Base-by-base conservation (phyloP, 92 coral and sea anemone species). In the Palythoa heliodiscus region DNA sequence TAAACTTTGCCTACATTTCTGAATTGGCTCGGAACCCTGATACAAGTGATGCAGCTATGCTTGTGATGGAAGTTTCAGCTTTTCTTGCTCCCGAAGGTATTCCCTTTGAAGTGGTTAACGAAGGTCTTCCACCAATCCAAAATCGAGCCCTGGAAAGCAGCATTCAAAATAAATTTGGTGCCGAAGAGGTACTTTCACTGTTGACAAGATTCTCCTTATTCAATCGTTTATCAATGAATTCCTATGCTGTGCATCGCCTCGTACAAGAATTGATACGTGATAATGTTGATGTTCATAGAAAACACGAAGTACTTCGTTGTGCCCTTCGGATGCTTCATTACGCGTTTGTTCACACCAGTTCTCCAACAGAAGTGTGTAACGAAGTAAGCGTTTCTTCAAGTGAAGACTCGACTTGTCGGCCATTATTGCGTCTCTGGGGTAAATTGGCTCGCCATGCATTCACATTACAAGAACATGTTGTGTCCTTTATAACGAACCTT, bases 201-300 rank as follows among this genome's bases (percentile, higher is more conserved):
- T 84, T 95, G 43, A 93, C 97, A 7, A 89, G 86, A 73, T 95
- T 95, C 74, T 95, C 98, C 25, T 83, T 95, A 37, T 95, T 93
- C 76, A 93, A 95, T 66, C 78, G 88, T 47, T 83, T 87, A 52
- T 76, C 91, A 20, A 83, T 63, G 24, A 66, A 76, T 67, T 93
- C 98, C 12, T 77, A 83, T 75, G 75, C 93, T 71, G 95, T 95
- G 40, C 97, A 95, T 82, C 95, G 98, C 22, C 82, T 95, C 43
- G 98, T 95, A 47, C 98, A 95, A 77, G 97, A 95, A 76, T 95
- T 95, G 3, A 92, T 95, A 81, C 92, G 93, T 37, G 86, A 84
- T 48, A 80, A 78, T 25, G 74, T 93, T 20, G 52, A 66, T 10
- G 82, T 79, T 6, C 79, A 88, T 3, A 70, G 71, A 71, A 63